phyloP scores from a whole-genome alignment of 1,140 invertebrate genomes.

The Drosophila lacteicornis region DNA sequence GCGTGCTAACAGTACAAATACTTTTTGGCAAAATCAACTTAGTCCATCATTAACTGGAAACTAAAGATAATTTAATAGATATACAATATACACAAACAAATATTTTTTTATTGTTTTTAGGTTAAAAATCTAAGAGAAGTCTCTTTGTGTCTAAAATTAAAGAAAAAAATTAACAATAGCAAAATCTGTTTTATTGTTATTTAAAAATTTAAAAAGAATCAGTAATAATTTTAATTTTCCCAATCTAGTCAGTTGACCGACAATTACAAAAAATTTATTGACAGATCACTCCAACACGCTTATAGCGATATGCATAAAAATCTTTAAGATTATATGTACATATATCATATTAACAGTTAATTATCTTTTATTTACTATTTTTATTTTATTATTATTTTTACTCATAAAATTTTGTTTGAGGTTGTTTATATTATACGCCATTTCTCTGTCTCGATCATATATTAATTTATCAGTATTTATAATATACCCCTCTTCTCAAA shows the following conservation, averaged over 20 bases:
- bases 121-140: neutral
- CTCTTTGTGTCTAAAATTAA: too few relatives aligned
- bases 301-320: neutral
- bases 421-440: too few relatives aligned
- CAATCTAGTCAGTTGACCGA: neutral
- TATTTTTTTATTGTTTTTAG: neutral
- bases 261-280: neutral
- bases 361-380: too few relatives aligned
- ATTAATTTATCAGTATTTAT: neutral
- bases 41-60: neutral
- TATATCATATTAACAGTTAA: neutral
- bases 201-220: neutral
- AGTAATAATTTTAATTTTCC: neutral
- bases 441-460: too few relatives aligned
- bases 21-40: slow-evolving; percentile 5
- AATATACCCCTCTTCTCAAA: neutral
- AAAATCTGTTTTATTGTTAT: too few relatives aligned
- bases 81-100: too few relatives aligned
- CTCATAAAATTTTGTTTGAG: neutral
- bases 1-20: slow-evolving; percentile 33
- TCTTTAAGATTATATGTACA: neutral
- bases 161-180: too few relatives aligned
- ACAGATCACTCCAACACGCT: neutral
- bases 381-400: neutral
- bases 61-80: neutral